Evolutionary conservation across 2,113 vertebrate species (phyloP).

Genomic region (Atrichornis clamosus): DNA sequence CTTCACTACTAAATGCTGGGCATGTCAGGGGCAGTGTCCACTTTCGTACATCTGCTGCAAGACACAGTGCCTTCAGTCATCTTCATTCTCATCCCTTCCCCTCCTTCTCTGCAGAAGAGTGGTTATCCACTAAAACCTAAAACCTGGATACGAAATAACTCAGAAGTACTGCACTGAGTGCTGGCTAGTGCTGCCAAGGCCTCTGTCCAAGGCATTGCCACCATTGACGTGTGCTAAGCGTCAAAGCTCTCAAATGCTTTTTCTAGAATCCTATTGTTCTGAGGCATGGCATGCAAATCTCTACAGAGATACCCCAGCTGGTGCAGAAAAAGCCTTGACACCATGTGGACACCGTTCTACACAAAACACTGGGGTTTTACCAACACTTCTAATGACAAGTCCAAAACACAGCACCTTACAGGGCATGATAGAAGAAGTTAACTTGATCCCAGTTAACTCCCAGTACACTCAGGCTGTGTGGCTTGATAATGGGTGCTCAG

Average conservation of each 20-base stretch:
- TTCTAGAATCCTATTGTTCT: not conserved
- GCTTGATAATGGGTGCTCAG: not conserved
- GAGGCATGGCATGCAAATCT: not conserved
- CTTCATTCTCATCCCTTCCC: not conserved
- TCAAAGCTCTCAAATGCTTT: rapidly evolving
- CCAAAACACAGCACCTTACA: not conserved
- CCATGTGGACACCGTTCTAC: not conserved
- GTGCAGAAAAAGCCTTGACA: not conserved
- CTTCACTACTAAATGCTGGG: not conserved
- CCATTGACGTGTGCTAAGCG: rapidly evolving
- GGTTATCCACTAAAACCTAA: not conserved
- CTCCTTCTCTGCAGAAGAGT: not conserved
- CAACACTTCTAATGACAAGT: not conserved
- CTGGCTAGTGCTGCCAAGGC: not conserved
- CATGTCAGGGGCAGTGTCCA: rapidly evolving
- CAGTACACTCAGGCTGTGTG: not conserved
- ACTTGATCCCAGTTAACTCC: rapidly evolving
- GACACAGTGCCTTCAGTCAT: not conserved
- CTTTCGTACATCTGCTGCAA: not conserved
- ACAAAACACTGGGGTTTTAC: not conserved
- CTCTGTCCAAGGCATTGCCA: not conserved
- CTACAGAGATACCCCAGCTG: not conserved
- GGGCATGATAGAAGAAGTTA: not conserved
- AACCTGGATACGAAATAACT: not conserved
- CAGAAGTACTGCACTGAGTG: not conserved